Conservation (phyloP, 35 echinoderm and acorn worm species). For the Lytechinus pictus region DNA sequence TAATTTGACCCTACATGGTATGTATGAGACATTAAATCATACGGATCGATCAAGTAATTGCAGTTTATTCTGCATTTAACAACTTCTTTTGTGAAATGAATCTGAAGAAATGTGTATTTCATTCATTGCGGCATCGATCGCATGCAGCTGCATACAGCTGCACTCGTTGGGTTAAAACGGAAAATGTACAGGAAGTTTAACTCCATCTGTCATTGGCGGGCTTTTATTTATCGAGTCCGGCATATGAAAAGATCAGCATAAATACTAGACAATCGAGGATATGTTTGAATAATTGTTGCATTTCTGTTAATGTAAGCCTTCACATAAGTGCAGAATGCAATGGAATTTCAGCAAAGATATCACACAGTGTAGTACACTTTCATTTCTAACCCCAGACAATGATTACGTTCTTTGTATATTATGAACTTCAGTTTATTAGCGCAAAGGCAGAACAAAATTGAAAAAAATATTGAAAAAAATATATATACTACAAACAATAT, state of each 20-base stretch:
- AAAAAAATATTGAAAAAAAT: no score
- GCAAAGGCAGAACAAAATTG: no score
- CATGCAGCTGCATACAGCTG: background rate
- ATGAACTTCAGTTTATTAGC: no score
- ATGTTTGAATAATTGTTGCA: background rate
- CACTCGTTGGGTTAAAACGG: background rate
- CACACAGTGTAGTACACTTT: no score
- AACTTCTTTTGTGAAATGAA: background rate
- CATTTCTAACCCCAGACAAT: no score
- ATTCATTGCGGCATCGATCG: background rate
- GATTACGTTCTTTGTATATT: no score
- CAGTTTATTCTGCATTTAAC: background rate
- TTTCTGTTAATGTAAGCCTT: no score
- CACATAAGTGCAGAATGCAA: background rate
- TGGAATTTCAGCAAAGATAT: background rate
- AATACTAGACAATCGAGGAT: background rate
- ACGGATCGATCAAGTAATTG: background rate
- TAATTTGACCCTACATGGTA: background rate
- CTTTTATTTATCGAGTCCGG: background rate
- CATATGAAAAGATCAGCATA: background rate
- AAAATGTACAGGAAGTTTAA: background rate
- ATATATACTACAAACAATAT: no score
- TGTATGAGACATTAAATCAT: background rate
- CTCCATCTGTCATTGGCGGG: background rate
- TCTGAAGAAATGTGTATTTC: background rate